Evolutionary conservation across 2,888 invertebrate genomes (phyloP), one percentile per base, ranked within the genome.

Genomic region (Baccha elongata): DNA sequence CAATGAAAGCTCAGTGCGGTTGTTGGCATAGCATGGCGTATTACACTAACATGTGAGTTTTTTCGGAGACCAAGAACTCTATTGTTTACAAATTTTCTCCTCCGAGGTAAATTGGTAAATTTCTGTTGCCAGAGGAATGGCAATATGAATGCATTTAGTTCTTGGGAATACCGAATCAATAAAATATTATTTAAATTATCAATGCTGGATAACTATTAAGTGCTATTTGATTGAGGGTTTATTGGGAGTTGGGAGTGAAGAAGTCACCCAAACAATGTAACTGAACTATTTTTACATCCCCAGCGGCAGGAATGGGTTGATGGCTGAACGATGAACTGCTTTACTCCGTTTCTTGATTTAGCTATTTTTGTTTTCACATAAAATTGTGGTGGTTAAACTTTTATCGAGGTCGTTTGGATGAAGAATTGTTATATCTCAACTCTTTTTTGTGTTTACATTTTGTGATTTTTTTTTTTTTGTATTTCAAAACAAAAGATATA

Each of bases 1-100:
- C 19, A 65, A 71, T 58, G 19, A 78, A 78, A 72, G 72, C 75
- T 65, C 58, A 37, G 1, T 26, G 23, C 35, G 64, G 55, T 42
- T 19, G 35, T 23, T 48, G 35, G 50, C 23, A 3, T 26, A n/a
- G n/a, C n/a, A n/a, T n/a, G n/a, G n/a, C n/a, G n/a, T n/a, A n/a
- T 35, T 55, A 15, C 23, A 60, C 17, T 17, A 58, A 55, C 64
- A 42, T 55, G 64, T 65, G 64, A 58, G 15, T 58, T 37, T 64
- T 29, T 17, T 64, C 32, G 40, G 11, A 23, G 50, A 37, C 55
- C 29, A 52, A 64, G 15, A 32, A n/a, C n/a, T 23, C 48, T 65
- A 46, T 50, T 74, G 68, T 64, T 69, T 69, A 55, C 48, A 26
- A 35, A 50, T 64, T 71, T 37, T 3, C 10, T n/a, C n/a, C 52